phyloP scores from a whole-genome alignment of 2,888 invertebrate genomes.

The Periphyllus acericola region DNA sequence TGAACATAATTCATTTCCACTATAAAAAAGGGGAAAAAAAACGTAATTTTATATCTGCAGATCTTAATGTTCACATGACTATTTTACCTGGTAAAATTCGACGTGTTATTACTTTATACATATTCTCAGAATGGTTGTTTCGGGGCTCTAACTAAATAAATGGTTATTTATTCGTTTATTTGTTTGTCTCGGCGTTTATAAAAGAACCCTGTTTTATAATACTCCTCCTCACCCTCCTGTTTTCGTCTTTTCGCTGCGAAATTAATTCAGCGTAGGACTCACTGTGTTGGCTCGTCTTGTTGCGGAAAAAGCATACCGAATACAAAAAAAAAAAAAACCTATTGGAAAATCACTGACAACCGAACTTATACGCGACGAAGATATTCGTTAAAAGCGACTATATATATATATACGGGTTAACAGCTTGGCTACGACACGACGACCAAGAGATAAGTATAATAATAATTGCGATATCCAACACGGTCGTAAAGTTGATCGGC shows the following conservation, averaged over 20 bases:
- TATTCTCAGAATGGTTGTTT: too few species aligned
- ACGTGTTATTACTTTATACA: too few species aligned
- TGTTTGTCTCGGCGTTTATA: too few species aligned
- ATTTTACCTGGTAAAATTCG: too few species aligned
- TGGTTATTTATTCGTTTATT: too few species aligned
- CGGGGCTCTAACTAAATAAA: too few species aligned
- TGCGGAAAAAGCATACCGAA: background rate
- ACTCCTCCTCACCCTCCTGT: too few species aligned
- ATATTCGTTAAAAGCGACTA: background rate
- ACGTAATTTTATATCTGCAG: background rate
- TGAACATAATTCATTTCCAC: background rate
- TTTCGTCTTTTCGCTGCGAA: too few species aligned
- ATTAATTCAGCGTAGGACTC: background rate
- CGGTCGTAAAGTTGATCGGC: background rate
- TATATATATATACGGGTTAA: too few species aligned
- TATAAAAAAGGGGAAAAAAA: background rate
- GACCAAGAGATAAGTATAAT: background rate
- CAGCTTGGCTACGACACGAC: background rate
- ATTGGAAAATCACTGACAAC: background rate
- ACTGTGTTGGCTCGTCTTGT: background rate
- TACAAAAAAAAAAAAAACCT: background rate
- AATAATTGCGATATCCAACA: slow-evolving; percentile 2
- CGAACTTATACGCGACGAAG: background rate
- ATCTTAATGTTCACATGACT: background rate
- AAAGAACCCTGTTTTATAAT: too few species aligned